A percentile compares a stretch with the other conserved stretches of the same genome.
Conservation (phyloP, 35 echinoderm and acorn worm species). For the Ptychodera flava region DNA sequence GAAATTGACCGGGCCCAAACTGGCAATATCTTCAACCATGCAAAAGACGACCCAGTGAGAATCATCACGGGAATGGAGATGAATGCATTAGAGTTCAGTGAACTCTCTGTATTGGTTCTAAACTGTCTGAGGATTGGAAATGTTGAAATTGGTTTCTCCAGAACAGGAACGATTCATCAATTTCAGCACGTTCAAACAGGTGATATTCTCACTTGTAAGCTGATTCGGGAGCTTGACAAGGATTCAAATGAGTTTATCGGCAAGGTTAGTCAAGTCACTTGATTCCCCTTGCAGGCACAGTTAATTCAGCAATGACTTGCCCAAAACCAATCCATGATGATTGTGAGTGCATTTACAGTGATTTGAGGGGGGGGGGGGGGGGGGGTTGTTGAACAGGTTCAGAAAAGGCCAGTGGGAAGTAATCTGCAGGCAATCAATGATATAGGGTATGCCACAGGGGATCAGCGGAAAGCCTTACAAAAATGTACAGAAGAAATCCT, state of each 20-base stretch:
- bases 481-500: too few relatives aligned
- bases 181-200: background rate
- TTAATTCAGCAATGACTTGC: too few relatives aligned
- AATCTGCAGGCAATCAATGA: too few relatives aligned
- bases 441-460: too few relatives aligned
- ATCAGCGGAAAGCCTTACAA: too few relatives aligned
- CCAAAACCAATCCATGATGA: too few relatives aligned
- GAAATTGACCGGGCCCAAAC: background rate
- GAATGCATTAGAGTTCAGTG: background rate
- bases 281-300: too few relatives aligned
- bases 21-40: background rate
- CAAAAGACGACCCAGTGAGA: background rate
- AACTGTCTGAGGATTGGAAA: background rate
- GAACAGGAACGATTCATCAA: background rate
- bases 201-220: background rate
- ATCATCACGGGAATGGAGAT: background rate
- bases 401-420: too few relatives aligned
- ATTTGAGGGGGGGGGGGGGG: too few relatives aligned
- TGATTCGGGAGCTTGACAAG: background rate
- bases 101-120: background rate
- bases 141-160: background rate
- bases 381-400: too few relatives aligned
- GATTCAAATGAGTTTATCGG: background rate
- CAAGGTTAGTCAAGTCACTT: background rate
- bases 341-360: too few relatives aligned